Percentiles rank a stretch among this genome's conserved stretches.
These are phyloP conservation scores for Andrena bucephala DNA, from an alignment of 2,888 invertebrate genomes.

Conservation along the genomic window DNA sequence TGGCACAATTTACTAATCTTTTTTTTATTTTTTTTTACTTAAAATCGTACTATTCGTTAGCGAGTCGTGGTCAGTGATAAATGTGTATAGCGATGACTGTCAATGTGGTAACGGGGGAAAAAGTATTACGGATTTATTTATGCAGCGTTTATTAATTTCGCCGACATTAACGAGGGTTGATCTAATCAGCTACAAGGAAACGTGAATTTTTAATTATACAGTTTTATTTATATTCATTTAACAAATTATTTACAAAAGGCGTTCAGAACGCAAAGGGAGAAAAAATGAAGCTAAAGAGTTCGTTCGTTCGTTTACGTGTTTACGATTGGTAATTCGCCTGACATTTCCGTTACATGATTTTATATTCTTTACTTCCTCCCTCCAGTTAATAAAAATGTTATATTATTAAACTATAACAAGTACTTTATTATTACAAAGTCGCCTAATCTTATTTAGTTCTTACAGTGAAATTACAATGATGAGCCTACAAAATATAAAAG, in stretches of 20 bases:
- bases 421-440: conserved; percentile 5
- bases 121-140: conserved; percentile 38
- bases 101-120: background rate
- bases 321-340: background rate
- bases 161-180: conserved; percentile 17
- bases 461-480: conserved; percentile 6
- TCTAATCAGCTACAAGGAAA: conserved; percentile 28
- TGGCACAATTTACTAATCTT: conserved; percentile 13
- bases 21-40: background rate
- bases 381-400: background rate
- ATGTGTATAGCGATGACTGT: background rate
- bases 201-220: conserved; percentile 24
- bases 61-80: background rate
- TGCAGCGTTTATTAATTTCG: conserved; percentile 19
- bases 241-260: conserved; percentile 30
- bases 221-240: conserved; percentile 29
- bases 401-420: conserved; percentile 1
- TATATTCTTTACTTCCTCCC: conserved; percentile 10
- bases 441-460: conserved; percentile 3
- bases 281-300: background rate
- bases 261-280: background rate
- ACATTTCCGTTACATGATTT: conserved; percentile 20
- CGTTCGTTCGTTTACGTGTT: conserved; percentile 13
- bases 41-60: conserved; percentile 7
- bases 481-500: conserved; percentile 5